phyloP scores from a whole-genome alignment of 1,140 invertebrate genomes.

The Anastatus disparis region DNA sequence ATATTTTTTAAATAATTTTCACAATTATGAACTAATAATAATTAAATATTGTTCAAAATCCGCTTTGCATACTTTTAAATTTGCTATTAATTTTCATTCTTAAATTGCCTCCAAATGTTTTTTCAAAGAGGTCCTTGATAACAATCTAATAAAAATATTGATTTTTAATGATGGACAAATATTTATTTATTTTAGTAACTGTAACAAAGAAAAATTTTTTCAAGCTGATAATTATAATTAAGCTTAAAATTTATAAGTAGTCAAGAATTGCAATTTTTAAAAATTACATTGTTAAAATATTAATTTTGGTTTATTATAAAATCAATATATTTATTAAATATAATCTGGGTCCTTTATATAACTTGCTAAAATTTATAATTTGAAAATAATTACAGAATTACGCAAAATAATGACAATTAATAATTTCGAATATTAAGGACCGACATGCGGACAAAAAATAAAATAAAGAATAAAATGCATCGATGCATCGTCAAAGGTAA shows the following conservation, averaged over 20 bases:
- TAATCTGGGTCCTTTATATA: conserved; percentile 9
- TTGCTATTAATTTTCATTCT: conserved; percentile 19
- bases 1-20: conserved; percentile 31
- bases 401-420: conserved; percentile 25
- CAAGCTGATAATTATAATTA: neutral
- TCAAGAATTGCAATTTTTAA: neutral
- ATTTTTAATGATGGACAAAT: conserved; percentile 2
- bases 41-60: conserved; percentile 17
- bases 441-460: conserved; percentile 35
- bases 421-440: conserved; percentile 32
- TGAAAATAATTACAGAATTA: conserved; percentile 21
- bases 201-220: conserved; percentile 14
- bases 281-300: neutral
- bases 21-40: conserved; percentile 40
- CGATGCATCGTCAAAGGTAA: conserved; percentile 47
- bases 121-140: conserved; percentile 7
- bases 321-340: conserved; percentile 24
- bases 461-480: conserved; percentile 47
- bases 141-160: conserved; percentile 5
- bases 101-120: conserved; percentile 19
- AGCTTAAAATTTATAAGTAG: neutral
- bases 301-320: conserved; percentile 8
- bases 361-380: conserved; percentile 23
- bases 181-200: conserved; percentile 3
- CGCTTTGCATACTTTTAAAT: conserved; percentile 12